Evolutionary conservation across 2,113 vertebrate genomes (phyloP).

Genomic region (Bos javanicus): DNA sequence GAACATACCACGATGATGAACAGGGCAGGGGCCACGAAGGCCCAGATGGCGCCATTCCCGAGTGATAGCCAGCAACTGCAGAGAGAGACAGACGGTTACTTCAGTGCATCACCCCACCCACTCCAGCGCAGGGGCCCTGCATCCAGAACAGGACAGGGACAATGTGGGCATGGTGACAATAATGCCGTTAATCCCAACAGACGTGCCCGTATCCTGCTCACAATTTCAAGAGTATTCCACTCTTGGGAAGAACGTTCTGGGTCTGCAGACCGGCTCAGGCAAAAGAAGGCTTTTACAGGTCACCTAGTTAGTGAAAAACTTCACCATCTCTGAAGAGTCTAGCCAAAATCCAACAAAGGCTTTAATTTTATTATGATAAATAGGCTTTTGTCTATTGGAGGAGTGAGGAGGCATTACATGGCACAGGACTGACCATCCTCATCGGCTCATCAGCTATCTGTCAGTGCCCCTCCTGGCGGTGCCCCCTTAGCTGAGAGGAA

Average conservation of each 20-base stretch:
- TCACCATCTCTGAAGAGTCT: not conserved
- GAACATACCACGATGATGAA: slow-evolving; percentile 93
- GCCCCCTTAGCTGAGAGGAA: not conserved
- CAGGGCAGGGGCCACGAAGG: slow-evolving; percentile 95
- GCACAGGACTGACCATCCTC: not conserved
- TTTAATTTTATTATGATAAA: not conserved
- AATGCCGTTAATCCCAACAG: fast-evolving
- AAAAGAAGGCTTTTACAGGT: not conserved
- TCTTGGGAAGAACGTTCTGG: not conserved
- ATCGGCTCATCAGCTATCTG: fast-evolving
- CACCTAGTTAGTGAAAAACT: not conserved
- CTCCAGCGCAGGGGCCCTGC: fast-evolving
- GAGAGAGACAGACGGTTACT: not conserved
- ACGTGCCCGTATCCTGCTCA: fast-evolving
- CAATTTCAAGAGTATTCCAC: fast-evolving
- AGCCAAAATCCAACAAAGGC: not conserved
- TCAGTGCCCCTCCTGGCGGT: fast-evolving
- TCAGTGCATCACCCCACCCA: not conserved
- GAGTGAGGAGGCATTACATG: fast-evolving
- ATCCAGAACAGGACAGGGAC: too few relatives aligned
- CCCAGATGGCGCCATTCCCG: slow-evolving; percentile 93
- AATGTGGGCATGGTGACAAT: fast-evolving
- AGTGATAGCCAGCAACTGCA: slow-evolving; percentile 96
- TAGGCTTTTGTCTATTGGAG: too few relatives aligned
- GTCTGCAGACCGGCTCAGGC: not conserved